Evolutionary conservation across 2,113 vertebrate genomes (phyloP).

Genomic region (Perca schrenkii): DNA sequence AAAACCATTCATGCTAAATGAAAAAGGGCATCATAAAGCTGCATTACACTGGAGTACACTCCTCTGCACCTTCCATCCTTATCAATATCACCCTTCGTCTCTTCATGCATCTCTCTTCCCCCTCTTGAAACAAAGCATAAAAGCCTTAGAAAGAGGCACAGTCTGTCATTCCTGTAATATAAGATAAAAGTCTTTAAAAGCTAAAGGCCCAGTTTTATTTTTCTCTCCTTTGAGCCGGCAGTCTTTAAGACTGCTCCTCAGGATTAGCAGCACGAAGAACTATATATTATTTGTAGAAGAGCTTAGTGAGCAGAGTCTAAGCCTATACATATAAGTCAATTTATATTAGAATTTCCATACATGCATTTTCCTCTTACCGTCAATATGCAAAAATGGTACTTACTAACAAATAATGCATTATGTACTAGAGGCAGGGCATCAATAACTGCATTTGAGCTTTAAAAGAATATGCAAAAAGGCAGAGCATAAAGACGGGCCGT

Average conservation of each 20-base stretch:
- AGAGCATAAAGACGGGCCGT: constrained; percentile 77
- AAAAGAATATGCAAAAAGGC: constrained; percentile 92
- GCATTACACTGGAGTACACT: constrained; percentile 81
- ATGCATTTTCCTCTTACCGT: constrained; percentile 99
- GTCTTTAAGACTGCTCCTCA: constrained; percentile 79
- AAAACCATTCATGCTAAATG: constrained; percentile 83
- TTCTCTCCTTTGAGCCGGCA: constrained; percentile 50
- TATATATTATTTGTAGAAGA: constrained; percentile 93
- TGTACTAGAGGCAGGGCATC: constrained; percentile 94
- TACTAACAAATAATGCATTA: constrained; percentile 99
- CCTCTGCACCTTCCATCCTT: constrained; percentile 79
- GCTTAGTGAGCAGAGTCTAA: constrained; percentile 96
- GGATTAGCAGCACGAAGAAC: constrained; percentile 98
- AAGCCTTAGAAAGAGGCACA: constrained; percentile 82
- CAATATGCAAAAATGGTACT: constrained; percentile 99
- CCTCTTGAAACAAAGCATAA: constrained; percentile 81
- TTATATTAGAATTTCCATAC: constrained; percentile 99
- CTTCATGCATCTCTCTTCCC: constrained; percentile 60
- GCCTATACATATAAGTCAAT: constrained; percentile 96
- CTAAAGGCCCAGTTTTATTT: constrained; percentile 71
- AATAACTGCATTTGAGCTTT: constrained; percentile 94
- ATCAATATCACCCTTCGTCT: constrained; percentile 79
- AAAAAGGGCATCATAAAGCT: constrained; percentile 84
- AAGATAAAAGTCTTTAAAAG: constrained; percentile 87
- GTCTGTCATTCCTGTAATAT: constrained; percentile 84